Conservation (phyloP, 2,797 vertebrate genomes). For the Phaenicophaeus curvirostris region DNA sequence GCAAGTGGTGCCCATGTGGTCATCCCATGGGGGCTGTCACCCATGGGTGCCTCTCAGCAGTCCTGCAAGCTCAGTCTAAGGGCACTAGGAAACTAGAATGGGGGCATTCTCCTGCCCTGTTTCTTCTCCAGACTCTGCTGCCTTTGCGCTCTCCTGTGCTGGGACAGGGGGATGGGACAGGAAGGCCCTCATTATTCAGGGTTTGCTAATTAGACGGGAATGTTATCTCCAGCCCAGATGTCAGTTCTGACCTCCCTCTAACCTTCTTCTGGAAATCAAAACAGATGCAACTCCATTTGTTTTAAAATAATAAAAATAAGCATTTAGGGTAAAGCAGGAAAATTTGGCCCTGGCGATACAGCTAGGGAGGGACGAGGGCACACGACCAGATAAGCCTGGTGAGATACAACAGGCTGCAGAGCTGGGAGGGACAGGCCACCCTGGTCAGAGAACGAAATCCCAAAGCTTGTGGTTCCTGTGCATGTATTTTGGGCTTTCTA, state of each 20-base stretch:
- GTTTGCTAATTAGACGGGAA: constrained; percentile 66
- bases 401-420: background rate
- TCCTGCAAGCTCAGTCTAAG: accelerated
- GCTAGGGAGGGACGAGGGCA: background rate
- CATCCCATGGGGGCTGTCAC: accelerated
- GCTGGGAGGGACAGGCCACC: background rate
- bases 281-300: constrained; percentile 29
- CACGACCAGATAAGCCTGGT: background rate
- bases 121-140: background rate
- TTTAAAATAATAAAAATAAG: constrained; percentile 50
- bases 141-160: background rate
- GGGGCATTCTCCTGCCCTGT: background rate
- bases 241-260: constrained; percentile 63
- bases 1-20: background rate
- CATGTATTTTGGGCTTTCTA: background rate
- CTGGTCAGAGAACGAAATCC: background rate
- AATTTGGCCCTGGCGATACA: background rate
- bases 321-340: constrained; percentile 14
- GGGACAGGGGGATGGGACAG: constrained; percentile 45
- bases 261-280: constrained; percentile 56
- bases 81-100: background rate
- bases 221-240: constrained; percentile 74
- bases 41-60: background rate
- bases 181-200: constrained; percentile 60
- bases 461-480: background rate